Conservation (phyloP, 2,888 invertebrate genomes). For the Cylindroiulus punctatus region DNA sequence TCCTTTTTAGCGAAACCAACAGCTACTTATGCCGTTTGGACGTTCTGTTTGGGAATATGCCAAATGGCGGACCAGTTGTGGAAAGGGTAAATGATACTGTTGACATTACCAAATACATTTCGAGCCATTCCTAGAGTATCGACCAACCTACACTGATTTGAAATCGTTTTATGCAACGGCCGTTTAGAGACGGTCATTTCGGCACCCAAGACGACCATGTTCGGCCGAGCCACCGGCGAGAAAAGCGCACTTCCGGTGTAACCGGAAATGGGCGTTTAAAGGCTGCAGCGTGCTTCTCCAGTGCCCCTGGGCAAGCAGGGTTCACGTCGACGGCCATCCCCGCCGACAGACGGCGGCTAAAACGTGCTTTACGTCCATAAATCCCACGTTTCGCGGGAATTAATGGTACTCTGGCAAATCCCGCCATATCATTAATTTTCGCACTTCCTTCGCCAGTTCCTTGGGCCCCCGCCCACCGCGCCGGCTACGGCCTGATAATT, state of each 20-base stretch:
- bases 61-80: no score
- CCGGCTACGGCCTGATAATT: slow-evolving; percentile 5
- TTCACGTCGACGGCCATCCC: neutral
- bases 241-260: neutral
- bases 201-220: neutral
- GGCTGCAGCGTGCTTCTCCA: neutral
- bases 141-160: neutral
- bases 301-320: neutral
- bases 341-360: neutral
- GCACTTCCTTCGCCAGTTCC: neutral
- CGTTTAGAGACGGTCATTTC: neutral
- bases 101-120: no score
- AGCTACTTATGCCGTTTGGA: neutral
- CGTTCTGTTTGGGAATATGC: no score
- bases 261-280: neutral
- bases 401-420: neutral
- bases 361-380: neutral
- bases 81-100: no score
- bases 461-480: neutral
- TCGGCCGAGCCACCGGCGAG: neutral
- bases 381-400: neutral
- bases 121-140: no score
- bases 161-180: neutral
- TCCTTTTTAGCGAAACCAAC: no score
- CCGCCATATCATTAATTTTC: neutral